Evolutionary conservation across 2,797 vertebrate genomes (phyloP).

Genomic region (Danionella dracula): DNA sequence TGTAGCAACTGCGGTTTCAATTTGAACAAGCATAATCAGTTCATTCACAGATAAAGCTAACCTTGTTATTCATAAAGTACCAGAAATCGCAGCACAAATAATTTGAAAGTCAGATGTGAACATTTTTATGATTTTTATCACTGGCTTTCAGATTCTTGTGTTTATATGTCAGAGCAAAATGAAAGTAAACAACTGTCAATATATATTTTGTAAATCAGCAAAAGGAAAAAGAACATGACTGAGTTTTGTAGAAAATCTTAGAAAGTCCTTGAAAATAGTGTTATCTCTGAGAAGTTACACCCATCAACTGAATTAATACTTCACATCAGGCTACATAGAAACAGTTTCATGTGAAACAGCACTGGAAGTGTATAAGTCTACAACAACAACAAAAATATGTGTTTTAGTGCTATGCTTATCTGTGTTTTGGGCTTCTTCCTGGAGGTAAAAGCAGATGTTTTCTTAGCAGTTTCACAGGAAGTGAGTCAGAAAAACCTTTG

Average conservation of each 20-base stretch:
- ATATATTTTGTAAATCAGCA: not conserved
- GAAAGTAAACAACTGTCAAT: not conserved
- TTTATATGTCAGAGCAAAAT: not conserved
- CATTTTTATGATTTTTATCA: conserved; percentile 2
- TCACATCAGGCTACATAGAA: not conserved
- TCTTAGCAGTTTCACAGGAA: not conserved
- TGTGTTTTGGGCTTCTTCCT: too few species aligned
- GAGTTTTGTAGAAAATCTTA: too few species aligned
- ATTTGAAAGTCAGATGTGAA: conserved; percentile 11
- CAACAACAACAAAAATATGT: too few species aligned
- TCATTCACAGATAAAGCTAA: not conserved
- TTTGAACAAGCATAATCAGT: not conserved
- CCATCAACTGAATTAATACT: not conserved
- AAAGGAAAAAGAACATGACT: not conserved
- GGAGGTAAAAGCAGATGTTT: conserved; percentile 5
- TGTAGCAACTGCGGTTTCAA: not conserved
- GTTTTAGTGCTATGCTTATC: too few species aligned
- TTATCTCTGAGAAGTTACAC: too few species aligned
- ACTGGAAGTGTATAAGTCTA: conserved; percentile 7
- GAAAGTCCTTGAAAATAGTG: too few species aligned
- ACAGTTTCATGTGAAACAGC: not conserved
- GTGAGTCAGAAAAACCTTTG: not conserved
- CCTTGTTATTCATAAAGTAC: not conserved
- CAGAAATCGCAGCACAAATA: not conserved
- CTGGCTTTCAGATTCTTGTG: not conserved